Evolutionary conservation across 2,888 invertebrate species (phyloP), one percentile per base, ranked within the genome.

Genomic region (Pemphredon lugubris): DNA sequence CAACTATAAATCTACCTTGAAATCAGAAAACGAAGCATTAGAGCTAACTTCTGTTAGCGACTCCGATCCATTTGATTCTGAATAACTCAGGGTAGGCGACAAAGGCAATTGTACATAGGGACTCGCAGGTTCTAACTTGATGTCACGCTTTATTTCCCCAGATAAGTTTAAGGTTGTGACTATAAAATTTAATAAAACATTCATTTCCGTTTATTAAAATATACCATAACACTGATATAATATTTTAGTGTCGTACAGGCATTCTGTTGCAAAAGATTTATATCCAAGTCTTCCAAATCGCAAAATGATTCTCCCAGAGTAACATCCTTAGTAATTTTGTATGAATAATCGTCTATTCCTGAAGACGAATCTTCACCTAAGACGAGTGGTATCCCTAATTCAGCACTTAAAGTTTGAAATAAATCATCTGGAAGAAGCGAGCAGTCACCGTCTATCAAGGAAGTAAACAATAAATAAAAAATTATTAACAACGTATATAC

Each of bases 331-430:
- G 9, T 32, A 6, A 51, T 26, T 39, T 58, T 57, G 45, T 57
- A 14, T 2, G 47, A 26, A 39, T 16, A n/a, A 14, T 47, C 59
- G 39, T 59, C 37, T 37, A 67, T 54, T 3, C 75, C 67, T 1
- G 78, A 71, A 2, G 84, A 80, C 50, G 79, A 74, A 48, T 84
- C 86, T 21, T 73, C 84, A 0, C 83, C 84, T 39, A 85, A 58
- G 2, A 84, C 65, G 23, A 83, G 59, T 2, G 88, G 85, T 34
- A 88, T 86, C 34, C 87, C 86, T 45, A 88, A 68, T 53, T 84
- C 86, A 0, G 85, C 83, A 64, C 87, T 86, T 32, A 86, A 73
- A 9, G 85, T 82, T 73, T 88, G 84, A 39, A 88, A 82, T 48
- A 88, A 84, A 57, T 88, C 85, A 58, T 88, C 88, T 2, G 82